Evolutionary conservation across 64 coral and sea anemone species (phyloP), one percentile per base, ranked within the genome.

Genomic region (Cladopsammia gracilis): DNA sequence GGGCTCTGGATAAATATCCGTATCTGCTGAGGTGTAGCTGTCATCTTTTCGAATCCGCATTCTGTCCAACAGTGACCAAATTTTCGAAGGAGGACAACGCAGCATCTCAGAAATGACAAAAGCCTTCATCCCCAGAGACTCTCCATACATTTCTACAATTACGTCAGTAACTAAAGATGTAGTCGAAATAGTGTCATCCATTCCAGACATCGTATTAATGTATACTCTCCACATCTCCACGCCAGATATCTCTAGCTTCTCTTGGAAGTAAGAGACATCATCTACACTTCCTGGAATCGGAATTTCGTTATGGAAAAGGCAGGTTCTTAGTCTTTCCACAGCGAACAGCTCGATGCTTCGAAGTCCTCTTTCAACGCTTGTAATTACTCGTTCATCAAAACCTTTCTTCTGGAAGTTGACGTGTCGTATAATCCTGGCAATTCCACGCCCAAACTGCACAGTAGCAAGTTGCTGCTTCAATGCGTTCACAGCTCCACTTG

Each of bases 241-340:
- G 1, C 34, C 79, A 57, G 45, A 79, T 50, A 59, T 43, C 68
- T 89, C n/a, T 2, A 47, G 48, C 45, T 85, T 81, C 71, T 96
- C 95, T 76, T 64, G 71, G 22, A 96, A 96, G 70, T 91, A 96
- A 26, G 69, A 3, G 1, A 88, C 71, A 44, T 96, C 61, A 19
- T 7, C 22, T 62, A 78, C 61, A 92, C 90, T 96, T 11, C 44
- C 90, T 58, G 78, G 71, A 64, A 96, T 85, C 25, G 15, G 7
- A 11, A 8, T 20, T 4, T 59, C 95, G 16, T 89, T 49, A 48
- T 84, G 74, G 1, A 75, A 20, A 71, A 93, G 95, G 10, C 22
- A 5, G 51, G 90, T 89, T 12, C 50, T 77, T 15, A 93, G 85
- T 24, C 10, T 22, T 11, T 75, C 12, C 23, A 93, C 73, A 10